Conservation (phyloP, 2,113 vertebrate species). For the Dermatemys mawii region DNA sequence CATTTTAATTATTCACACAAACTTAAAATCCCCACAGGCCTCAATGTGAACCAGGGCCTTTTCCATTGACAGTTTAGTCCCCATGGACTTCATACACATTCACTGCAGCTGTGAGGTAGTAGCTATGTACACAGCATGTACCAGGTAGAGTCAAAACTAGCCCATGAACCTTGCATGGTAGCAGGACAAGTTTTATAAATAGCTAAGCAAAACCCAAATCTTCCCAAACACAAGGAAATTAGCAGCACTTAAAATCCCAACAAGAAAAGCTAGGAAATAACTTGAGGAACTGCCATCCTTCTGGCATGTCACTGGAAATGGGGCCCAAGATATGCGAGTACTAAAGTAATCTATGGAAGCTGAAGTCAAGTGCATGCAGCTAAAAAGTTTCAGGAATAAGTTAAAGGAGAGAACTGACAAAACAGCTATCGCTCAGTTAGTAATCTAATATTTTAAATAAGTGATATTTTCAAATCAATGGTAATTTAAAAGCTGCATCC, state of each 20-base stretch:
- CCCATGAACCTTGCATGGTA: background rate
- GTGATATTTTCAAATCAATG: background rate
- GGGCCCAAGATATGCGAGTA: background rate
- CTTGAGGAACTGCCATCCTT: background rate
- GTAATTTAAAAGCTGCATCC: background rate
- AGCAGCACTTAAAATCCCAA: background rate
- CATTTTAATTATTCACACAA: slow-evolving; percentile 9
- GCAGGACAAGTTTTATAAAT: background rate
- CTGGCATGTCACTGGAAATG: background rate
- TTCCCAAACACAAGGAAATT: background rate
- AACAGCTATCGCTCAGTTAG: background rate
- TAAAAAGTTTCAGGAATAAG: background rate
- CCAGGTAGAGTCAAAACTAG: background rate
- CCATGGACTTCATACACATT: background rate
- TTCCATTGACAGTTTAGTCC: background rate
- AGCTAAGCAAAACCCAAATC: background rate
- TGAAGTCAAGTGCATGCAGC: background rate
- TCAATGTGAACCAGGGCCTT: background rate
- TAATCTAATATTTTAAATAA: slow-evolving; percentile 11
- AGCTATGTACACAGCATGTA: background rate
- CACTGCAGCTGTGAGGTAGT: background rate
- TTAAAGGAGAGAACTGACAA: background rate
- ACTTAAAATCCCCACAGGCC: background rate
- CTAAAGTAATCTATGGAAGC: background rate
- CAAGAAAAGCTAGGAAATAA: background rate